Conservation (phyloP, 2,888 invertebrate species). For the Hydroisotoma schaefferi region DNA sequence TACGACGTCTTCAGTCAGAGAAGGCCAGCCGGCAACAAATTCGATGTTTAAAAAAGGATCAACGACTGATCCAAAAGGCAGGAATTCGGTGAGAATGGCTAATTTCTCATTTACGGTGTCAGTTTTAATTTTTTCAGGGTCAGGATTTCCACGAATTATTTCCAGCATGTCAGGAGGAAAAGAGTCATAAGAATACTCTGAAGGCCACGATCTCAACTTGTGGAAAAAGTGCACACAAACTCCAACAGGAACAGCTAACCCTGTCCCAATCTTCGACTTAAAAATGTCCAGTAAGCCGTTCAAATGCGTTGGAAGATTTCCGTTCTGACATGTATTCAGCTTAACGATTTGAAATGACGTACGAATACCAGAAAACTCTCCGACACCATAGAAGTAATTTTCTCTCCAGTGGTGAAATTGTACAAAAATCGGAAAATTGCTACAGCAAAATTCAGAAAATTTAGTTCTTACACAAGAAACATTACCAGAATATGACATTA, state of each 20-base stretch:
- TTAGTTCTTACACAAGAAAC: constrained; percentile 12
- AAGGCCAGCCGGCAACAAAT: constrained; percentile 74
- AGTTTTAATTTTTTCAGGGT: constrained; percentile 3
- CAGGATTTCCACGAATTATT: constrained; percentile 9
- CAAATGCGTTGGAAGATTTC: constrained; percentile 72
- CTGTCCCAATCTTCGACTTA: constrained; percentile 76
- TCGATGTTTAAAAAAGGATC: constrained; percentile 45
- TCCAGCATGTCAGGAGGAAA: constrained; percentile 44
- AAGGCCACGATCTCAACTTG: constrained; percentile 59
- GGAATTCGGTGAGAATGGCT: constrained; percentile 33
- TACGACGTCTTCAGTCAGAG: constrained; percentile 76
- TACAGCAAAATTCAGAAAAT: constrained; percentile 50
- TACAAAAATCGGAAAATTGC: constrained; percentile 78
- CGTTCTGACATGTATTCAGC: constrained; percentile 72
- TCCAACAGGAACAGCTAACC: constrained; percentile 59
- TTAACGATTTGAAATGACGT: constrained; percentile 88
- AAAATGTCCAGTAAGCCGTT: constrained; percentile 78
- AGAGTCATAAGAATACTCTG: constrained; percentile 42
- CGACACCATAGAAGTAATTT: constrained; percentile 70
- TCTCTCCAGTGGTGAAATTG: constrained; percentile 80
- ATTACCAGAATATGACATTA: too few species aligned
- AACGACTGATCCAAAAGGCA: constrained; percentile 46
- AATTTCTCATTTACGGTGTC: constrained; percentile 22
- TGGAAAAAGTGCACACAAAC: constrained; percentile 76
- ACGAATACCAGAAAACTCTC: constrained; percentile 69